Percentiles rank a stretch among this genome's conserved stretches.
These are phyloP conservation scores for Nematopogon swammerdamellus DNA, from an alignment of 2,888 invertebrate genomes.

Conservation along the genomic window DNA sequence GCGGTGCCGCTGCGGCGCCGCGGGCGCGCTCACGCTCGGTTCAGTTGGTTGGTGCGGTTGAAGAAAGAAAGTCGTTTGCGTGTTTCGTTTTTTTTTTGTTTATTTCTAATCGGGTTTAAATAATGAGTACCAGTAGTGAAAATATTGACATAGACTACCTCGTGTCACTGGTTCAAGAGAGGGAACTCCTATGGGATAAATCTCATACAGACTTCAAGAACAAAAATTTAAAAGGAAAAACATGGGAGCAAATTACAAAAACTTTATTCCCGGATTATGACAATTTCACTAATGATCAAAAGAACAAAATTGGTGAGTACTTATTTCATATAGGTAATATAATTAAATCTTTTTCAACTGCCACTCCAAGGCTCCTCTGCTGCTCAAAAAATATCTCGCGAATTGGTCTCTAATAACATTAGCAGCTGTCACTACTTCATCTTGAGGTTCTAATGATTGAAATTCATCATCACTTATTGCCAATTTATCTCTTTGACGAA, in stretches of 20 bases:
- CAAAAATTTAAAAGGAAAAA: background rate
- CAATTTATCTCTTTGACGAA: slow-evolving; percentile 11
- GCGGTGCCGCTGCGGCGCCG: too few species aligned
- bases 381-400: slow-evolving; percentile 12
- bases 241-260: background rate
- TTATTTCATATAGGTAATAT: slow-evolving; percentile 1
- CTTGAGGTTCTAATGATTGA: background rate
- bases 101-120: too few species aligned
- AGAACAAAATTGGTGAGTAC: too few species aligned
- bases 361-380: slow-evolving; percentile 13
- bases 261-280: background rate
- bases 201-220: slow-evolving; percentile 5
- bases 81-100: background rate
- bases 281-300: background rate
- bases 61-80: slow-evolving; percentile 4
- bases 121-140: slow-evolving; percentile 8
- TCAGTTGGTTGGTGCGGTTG: slow-evolving; percentile 5
- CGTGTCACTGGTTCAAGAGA: slow-evolving; percentile 9
- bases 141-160: slow-evolving; percentile 8
- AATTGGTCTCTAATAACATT: slow-evolving; percentile 13
- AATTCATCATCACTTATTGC: slow-evolving; percentile 11
- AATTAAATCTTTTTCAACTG: slow-evolving; percentile 13
- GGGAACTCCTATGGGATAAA: slow-evolving; percentile 9
- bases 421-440: slow-evolving; percentile 11
- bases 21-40: too few species aligned